Evolutionary conservation across 2,113 vertebrate genomes (phyloP), one percentile per base, ranked within the genome.

Genomic region (Lasiurus borealis): DNA sequence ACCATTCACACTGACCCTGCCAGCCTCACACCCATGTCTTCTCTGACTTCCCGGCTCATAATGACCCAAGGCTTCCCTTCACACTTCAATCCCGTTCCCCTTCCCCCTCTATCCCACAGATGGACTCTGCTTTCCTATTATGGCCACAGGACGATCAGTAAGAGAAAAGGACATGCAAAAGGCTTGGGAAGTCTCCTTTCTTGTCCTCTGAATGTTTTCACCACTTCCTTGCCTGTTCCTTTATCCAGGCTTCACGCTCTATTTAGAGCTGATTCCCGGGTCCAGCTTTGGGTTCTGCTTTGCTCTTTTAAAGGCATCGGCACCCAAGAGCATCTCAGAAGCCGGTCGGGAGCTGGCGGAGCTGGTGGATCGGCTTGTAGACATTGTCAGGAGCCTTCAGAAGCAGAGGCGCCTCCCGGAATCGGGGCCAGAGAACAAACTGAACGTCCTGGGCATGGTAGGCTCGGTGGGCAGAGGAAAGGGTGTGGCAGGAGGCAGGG

Each of bases 301-400:
- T 93, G 59, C n/a, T 90, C 27, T 97, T 84, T 97, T 76, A 82
- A 97, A 97, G 96, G 85, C 7, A 11, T 29, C 3, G 11, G 85
- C 31, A 77, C 95, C 59, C 16, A 95, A 95, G 87, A 96, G 75
- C 46, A 66, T 96, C 73, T 1, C 18, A 50, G 93, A 97, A 81
- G 68, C 97, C 57, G 91, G 76, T n/a, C 93, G 59, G 54, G 90
- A 98, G 64, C 85, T 96, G 88, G 50, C 44, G 73, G 71, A 68
- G 6, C 36, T 97, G 85, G 75, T 59, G 59, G 73, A 46, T 34
- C 80, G 80, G 84, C 88, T 97, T 40, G 3, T 84, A 16, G 83
- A 90, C n/a, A 48, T 76, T 44, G 76, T 84, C 66, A 93, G 57
- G 88, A 86, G 9, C 7, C 83, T 97, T 83, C 93, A 91, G 66